Percentiles rank a stretch among this genome's conserved stretches.
Evolutionary conservation across 1,140 invertebrate species (phyloP).

Genomic region (Sarcophaga bullata): DNA sequence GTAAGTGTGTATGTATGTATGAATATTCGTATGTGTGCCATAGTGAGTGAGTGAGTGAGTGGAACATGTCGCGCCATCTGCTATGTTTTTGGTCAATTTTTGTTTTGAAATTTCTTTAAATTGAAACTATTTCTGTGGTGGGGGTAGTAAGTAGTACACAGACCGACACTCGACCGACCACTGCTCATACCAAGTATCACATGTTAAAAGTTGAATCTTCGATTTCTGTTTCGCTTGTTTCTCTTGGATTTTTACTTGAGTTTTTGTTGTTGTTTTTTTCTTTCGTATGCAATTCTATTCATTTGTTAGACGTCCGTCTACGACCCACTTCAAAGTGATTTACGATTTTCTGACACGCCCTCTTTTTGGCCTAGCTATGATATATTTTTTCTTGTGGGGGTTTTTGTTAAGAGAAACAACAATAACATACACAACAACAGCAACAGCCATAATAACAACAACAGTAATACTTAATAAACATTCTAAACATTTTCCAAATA

Average conservation of each 20-base stretch:
- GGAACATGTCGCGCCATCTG: slow-evolving; percentile 19
- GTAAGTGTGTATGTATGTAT: neutral
- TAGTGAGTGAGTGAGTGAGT: no score
- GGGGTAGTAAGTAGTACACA: neutral
- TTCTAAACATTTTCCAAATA: slow-evolving; percentile 31
- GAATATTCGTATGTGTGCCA: neutral
- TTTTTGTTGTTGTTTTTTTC: slow-evolving; percentile 32
- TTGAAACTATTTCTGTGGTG: neutral
- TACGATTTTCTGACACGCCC: slow-evolving; percentile 64
- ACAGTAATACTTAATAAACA: neutral
- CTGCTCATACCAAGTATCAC: neutral
- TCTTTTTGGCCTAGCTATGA: slow-evolving; percentile 59
- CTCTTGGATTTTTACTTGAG: neutral
- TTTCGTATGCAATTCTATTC: slow-evolving; percentile 43
- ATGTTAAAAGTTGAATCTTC: slow-evolving; percentile 28
- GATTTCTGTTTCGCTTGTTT: slow-evolving; percentile 39
- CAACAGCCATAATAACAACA: neutral
- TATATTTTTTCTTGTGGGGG: neutral
- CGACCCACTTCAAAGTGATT: slow-evolving; percentile 66
- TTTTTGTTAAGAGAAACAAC: neutral
- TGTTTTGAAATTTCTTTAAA: slow-evolving; percentile 1
- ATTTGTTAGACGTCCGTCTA: slow-evolving; percentile 58
- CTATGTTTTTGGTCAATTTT: slow-evolving; percentile 11
- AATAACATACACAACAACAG: neutral
- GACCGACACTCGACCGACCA: no score